phyloP scores from a whole-genome alignment of 1,140 invertebrate genomes.

The Amyelois transitella region DNA sequence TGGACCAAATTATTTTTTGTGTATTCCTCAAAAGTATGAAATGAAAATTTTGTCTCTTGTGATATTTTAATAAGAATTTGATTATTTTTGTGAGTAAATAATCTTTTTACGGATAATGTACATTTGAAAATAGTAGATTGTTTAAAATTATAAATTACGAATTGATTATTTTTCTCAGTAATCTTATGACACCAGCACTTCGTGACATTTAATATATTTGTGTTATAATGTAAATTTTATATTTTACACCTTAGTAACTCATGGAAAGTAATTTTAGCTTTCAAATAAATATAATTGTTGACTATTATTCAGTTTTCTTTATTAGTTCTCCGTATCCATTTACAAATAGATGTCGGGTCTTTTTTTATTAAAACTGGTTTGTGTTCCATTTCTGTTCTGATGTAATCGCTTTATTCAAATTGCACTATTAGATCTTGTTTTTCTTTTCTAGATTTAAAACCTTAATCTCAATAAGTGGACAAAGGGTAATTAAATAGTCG shows the following conservation, averaged over 20 bases:
- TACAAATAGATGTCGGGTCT: no score
- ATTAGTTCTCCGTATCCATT: no score
- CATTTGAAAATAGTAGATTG: neutral
- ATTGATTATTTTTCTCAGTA: conserved; percentile 12
- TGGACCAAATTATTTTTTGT: conserved; percentile 26
- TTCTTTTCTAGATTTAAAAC: no score
- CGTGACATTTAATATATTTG: conserved; percentile 35
- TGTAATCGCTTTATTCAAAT: no score
- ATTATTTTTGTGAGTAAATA: neutral
- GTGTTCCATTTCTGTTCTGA: no score
- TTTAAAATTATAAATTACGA: neutral
- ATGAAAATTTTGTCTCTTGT: conserved; percentile 17
- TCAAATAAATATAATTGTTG: conserved; percentile 72
- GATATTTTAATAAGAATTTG: conserved; percentile 12
- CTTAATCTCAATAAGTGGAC: no score
- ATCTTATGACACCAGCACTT: conserved; percentile 23
- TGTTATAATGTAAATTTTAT: conserved; percentile 33
- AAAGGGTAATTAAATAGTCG: neutral
- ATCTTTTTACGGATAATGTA: neutral
- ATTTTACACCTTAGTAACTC: conserved; percentile 34
- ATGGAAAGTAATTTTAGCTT: conserved; percentile 46
- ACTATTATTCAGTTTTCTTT: conserved; percentile 31
- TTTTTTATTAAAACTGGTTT: no score
- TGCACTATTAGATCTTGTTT: no score
- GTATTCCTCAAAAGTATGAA: neutral